Percentiles rank a stretch among this genome's conserved stretches.
phyloP scores from a whole-genome alignment of 2,888 invertebrate genomes.

The Pterostichus niger region DNA sequence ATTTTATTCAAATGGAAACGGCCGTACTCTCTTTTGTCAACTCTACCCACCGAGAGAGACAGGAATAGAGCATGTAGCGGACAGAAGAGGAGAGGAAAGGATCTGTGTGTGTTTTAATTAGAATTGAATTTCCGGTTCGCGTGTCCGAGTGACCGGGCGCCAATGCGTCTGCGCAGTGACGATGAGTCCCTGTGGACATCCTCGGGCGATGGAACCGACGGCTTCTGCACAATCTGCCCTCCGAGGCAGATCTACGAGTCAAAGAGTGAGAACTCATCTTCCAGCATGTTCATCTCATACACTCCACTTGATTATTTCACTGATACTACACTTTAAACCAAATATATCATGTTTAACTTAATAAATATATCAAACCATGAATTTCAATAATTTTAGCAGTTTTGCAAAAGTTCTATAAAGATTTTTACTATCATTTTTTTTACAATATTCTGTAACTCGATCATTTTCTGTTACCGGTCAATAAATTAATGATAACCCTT shows the following conservation, averaged over 20 bases:
- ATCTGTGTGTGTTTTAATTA: constrained; percentile 65
- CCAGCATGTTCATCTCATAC: too few species aligned
- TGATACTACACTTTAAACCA: too few species aligned
- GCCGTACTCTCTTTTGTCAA: constrained; percentile 53
- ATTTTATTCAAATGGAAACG: constrained; percentile 65
- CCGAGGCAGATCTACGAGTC: constrained; percentile 4
- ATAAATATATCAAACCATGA: too few species aligned
- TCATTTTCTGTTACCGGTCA: too few species aligned
- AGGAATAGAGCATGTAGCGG: background rate
- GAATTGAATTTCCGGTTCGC: constrained; percentile 63
- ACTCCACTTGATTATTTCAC: too few species aligned
- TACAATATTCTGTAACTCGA: too few species aligned
- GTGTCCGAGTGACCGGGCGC: constrained; percentile 52
- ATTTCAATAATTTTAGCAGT: too few species aligned
- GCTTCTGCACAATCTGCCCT: constrained; percentile 12
- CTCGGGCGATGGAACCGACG: background rate
- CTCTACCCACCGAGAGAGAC: constrained; percentile 1
- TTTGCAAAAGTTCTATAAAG: too few species aligned
- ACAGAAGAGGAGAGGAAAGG: background rate
- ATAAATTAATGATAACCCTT: too few species aligned
- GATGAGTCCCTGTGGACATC: constrained; percentile 29
- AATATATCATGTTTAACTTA: too few species aligned
- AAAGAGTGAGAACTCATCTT: background rate
- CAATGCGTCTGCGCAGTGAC: constrained; percentile 9
- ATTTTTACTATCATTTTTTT: too few species aligned